Conservation (phyloP, 30 jellyfish, hydroid and myxozoan species). For the Cassiopea xamachana region DNA sequence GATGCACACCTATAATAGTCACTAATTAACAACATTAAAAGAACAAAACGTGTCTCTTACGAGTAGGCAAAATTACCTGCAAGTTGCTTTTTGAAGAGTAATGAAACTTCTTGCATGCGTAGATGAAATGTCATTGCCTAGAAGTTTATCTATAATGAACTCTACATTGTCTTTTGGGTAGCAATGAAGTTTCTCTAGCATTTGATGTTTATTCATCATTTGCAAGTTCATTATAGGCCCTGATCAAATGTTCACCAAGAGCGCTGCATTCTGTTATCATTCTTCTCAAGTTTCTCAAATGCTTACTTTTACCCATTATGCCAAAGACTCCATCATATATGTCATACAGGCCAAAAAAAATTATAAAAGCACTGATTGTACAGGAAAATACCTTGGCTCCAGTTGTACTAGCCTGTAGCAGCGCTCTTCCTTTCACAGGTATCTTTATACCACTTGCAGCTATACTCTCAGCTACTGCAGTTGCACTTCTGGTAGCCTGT, state of each 20-base stretch:
- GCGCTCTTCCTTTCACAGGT: slow-evolving; percentile 24
- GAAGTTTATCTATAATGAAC: too few relatives aligned
- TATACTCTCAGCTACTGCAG: slow-evolving; percentile 28
- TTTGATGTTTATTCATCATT: too few relatives aligned
- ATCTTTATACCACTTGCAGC: slow-evolving; percentile 56
- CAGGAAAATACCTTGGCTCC: slow-evolving; percentile 27
- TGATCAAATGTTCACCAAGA: slow-evolving; percentile 7
- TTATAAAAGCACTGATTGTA: slow-evolving; percentile 1
- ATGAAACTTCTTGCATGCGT: too few relatives aligned
- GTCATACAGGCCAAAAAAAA: slow-evolving; percentile 21
- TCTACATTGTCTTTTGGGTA: too few relatives aligned
- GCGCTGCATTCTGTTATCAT: not conserved
- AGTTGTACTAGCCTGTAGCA: slow-evolving; percentile 23
- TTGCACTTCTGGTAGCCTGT: too few relatives aligned
- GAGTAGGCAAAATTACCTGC: too few relatives aligned
- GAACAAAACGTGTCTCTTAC: too few relatives aligned
- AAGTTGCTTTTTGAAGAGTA: too few relatives aligned
- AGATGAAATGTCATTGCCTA: too few relatives aligned
- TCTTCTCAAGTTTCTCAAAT: not conserved
- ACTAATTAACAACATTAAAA: too few relatives aligned
- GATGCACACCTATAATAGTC: too few relatives aligned
- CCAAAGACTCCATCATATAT: slow-evolving; percentile 7
- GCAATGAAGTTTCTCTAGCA: too few relatives aligned
- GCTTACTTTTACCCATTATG: not conserved
- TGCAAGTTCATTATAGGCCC: slow-evolving; percentile 16